Conservation (phyloP, 2,888 invertebrate species). For the Calameuta idolon region DNA sequence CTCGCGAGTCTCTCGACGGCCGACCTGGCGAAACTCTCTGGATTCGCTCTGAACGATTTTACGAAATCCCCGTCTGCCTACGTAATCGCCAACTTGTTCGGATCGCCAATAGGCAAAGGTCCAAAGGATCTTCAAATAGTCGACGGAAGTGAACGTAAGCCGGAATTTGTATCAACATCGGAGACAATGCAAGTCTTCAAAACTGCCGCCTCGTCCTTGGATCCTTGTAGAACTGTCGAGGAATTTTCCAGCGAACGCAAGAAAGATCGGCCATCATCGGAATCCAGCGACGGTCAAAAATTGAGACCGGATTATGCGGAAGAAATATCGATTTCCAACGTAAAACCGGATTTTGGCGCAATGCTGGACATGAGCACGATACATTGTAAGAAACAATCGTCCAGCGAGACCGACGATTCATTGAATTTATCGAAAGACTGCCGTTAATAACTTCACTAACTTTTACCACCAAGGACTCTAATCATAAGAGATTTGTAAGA, state of each 20-base stretch:
- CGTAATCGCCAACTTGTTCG: constrained; percentile 61
- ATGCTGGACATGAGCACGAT: constrained; percentile 60
- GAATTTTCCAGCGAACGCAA: constrained; percentile 31
- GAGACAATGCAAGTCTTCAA: constrained; percentile 47
- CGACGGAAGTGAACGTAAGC: constrained; percentile 44
- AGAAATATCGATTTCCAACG: constrained; percentile 54
- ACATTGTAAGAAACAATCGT: constrained; percentile 46
- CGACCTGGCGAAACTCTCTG: constrained; percentile 60
- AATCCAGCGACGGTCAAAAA: constrained; percentile 36
- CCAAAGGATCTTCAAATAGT: constrained; percentile 40
- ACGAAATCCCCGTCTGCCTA: constrained; percentile 59
- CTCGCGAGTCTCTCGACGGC: constrained; percentile 58
- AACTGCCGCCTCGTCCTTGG: constrained; percentile 31
- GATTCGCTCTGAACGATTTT: constrained; percentile 60
- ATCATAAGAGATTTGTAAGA: too few relatives aligned
- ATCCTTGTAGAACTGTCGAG: constrained; percentile 19
- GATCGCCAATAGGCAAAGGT: constrained; percentile 50
- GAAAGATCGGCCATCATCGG: constrained; percentile 20
- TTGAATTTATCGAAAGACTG: constrained; percentile 61
- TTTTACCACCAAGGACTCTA: too few relatives aligned
- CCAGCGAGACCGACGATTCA: constrained; percentile 49
- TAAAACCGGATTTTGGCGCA: constrained; percentile 48
- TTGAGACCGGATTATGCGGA: constrained; percentile 49
- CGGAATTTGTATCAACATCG: constrained; percentile 33
- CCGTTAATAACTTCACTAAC: background rate